Base-by-base conservation (phyloP, 1,140 invertebrate species). In the Saccostrea echinata region DNA sequence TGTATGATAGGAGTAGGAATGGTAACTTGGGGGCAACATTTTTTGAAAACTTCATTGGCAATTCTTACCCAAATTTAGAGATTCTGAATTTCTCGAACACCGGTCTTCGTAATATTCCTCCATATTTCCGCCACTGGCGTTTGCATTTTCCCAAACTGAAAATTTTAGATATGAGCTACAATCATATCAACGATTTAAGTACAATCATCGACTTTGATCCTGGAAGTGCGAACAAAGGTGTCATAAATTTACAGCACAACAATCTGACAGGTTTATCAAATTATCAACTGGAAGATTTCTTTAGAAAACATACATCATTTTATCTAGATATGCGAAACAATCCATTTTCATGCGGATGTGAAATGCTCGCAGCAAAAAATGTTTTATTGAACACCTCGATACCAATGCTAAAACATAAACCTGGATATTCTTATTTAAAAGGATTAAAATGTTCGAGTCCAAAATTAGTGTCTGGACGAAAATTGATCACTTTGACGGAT, bases 341-440 rank as follows among this genome's bases (percentile, higher is more conserved):
- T 71, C 90, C 88, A 8, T 89, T 88, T 64, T 51, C 13, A 8
- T 91, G 90, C 81, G 85, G 84, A 76, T 91, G 90, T 89, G 82
- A 86, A 88, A 89, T 84, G 64, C 68, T 80, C 68, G 88, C 81
- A 85, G 82, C 68, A 61, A 33, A 86, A 18, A 18, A 82, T 43
- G 81, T 68, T 64, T 30, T 89, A 0, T 24, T 53, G 21, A 55
- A 57, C 9, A 86, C 76, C 80, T 51, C 52, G 13, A 71, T 55
- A 12, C 0, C 33, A 21, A 27, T 33, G n/a, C 24, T n/a, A n/a
- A 35, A n/a, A 64, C 24, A 82, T n/a, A 33, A 21, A 3, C 21
- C 81, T 27, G n/a, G 51, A 53, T 89, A 89, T 55, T 35, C 64
- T 13, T 85, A 91, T 81, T 33, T 91, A n/a, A 16, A 3, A 13